Conservation (phyloP, 1,140 invertebrate genomes). For the Drosophila bifasciata region DNA sequence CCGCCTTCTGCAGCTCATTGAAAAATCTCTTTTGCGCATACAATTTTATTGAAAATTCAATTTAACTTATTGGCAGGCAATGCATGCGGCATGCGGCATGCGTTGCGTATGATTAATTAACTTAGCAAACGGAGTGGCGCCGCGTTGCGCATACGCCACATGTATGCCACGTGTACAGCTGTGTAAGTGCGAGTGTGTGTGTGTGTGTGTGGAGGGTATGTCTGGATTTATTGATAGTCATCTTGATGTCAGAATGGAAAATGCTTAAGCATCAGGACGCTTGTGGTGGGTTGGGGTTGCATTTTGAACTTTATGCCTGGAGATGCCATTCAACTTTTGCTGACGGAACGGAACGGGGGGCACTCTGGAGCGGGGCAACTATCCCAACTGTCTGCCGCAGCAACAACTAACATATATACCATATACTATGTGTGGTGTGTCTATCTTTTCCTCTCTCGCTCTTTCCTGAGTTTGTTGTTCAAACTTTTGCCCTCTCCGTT, state of each 20-base stretch:
- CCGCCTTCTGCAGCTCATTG: constrained; percentile 22
- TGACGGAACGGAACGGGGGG: constrained; percentile 16
- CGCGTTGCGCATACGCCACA: constrained; percentile 50
- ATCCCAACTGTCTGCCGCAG: constrained; percentile 75
- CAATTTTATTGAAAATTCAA: constrained; percentile 57
- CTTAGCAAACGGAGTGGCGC: constrained; percentile 27
- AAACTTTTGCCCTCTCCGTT: constrained; percentile 46
- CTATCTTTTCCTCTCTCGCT: constrained; percentile 5
- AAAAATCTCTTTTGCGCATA: constrained; percentile 30
- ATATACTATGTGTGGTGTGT: constrained; percentile 25
- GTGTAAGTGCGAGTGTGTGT: not conserved
- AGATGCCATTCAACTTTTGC: constrained; percentile 48
- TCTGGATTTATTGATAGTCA: constrained; percentile 51
- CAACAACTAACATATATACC: constrained; percentile 35
- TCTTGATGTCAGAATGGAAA: constrained; percentile 41
- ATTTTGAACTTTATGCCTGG: constrained; percentile 54
- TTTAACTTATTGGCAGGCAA: constrained; percentile 52
- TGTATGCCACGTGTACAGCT: not conserved
- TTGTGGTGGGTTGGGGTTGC: constrained; percentile 23
- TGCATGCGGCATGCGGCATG: constrained; percentile 37
- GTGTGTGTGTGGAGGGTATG: not conserved
- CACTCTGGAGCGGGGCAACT: constrained; percentile 35
- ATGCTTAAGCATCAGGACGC: constrained; percentile 29
- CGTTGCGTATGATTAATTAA: constrained; percentile 75
- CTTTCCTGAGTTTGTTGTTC: constrained; percentile 8